Percentiles rank a stretch among this genome's conserved stretches.
These are phyloP conservation scores for Drosophila seguyi DNA, from an alignment of 1,140 invertebrate genomes.

Conservation along the genomic window DNA sequence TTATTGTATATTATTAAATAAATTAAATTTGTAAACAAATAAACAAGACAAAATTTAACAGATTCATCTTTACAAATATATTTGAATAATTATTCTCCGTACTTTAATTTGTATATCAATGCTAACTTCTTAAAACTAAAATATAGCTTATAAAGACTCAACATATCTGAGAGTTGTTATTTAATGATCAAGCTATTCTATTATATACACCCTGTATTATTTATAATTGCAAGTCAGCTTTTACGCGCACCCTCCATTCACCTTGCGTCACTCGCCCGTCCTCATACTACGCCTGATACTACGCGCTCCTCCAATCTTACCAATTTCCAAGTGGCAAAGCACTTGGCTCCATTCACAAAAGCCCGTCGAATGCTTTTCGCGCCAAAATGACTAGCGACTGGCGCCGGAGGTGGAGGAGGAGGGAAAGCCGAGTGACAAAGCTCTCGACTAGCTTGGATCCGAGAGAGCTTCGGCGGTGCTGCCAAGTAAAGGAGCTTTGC, in stretches of 20 bases:
- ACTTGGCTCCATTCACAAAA: conserved; percentile 73
- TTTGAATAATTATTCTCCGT: too few species aligned
- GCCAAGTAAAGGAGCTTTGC: conserved; percentile 24
- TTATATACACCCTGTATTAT: conserved; percentile 55
- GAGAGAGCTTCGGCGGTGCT: conserved; percentile 41
- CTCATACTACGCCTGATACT: conserved; percentile 8
- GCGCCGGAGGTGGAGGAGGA: background rate
- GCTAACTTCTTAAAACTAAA: too few species aligned
- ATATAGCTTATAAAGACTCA: too few species aligned
- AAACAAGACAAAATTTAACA: too few species aligned
- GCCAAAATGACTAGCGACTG: conserved; percentile 38
- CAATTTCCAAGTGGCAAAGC: conserved; percentile 27
- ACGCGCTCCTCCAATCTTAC: conserved; percentile 7
- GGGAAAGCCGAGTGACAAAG: conserved; percentile 45
- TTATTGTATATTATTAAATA: too few species aligned
- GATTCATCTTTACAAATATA: too few species aligned
- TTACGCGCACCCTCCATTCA: conserved; percentile 59
- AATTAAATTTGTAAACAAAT: too few species aligned
- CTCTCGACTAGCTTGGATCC: conserved; percentile 32
- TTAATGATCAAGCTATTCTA: too few species aligned
- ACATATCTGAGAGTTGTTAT: too few species aligned
- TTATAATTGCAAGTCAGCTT: conserved; percentile 43
- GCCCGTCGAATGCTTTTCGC: conserved; percentile 45
- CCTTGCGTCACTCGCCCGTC: conserved; percentile 9
- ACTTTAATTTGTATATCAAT: too few species aligned